These are phyloP conservation scores for Cotesia congregata DNA, from an alignment of 2,888 invertebrate genomes.

Conservation along the genomic window DNA sequence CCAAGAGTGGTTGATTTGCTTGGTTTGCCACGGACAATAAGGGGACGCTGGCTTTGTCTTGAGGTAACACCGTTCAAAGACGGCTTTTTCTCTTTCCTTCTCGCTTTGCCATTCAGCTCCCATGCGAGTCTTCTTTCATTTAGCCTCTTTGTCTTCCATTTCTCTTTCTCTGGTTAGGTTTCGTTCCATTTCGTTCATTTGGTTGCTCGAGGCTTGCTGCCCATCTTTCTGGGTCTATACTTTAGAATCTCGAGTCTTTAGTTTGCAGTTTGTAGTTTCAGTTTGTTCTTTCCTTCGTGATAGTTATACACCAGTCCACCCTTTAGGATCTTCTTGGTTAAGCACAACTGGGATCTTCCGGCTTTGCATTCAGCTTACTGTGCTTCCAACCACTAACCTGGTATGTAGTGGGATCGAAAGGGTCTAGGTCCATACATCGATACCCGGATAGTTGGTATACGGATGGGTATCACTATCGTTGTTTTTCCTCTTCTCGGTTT, in stretches of 20 bases:
- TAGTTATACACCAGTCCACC: background rate
- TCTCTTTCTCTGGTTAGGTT: slow-evolving; percentile 7
- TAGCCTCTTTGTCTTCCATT: background rate
- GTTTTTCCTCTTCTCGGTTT: background rate
- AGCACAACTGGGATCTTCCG: slow-evolving; percentile 13
- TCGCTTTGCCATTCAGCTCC: slow-evolving; percentile 10
- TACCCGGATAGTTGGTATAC: background rate
- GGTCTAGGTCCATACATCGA: background rate
- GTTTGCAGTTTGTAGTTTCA: background rate
- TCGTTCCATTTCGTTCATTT: slow-evolving; percentile 3
- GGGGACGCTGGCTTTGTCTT: slow-evolving; percentile 65
- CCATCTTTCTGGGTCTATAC: slow-evolving; percentile 13
- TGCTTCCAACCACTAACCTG: background rate
- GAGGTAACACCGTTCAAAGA: slow-evolving; percentile 62
- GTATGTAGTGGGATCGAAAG: background rate
- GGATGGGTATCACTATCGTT: slow-evolving; percentile 3
- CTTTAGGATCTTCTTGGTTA: slow-evolving; percentile 19
- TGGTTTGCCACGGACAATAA: slow-evolving; percentile 64
- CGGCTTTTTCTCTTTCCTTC: slow-evolving; percentile 44
- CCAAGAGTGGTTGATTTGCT: slow-evolving; percentile 62
- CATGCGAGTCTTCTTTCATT: background rate
- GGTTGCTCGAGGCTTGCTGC: background rate
- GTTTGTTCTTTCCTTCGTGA: background rate
- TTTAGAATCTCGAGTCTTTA: too few species aligned
- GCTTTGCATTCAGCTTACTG: slow-evolving; percentile 21